These are phyloP conservation scores for Mionectes olivaceus DNA, from an alignment of 2,797 vertebrate genomes.

Conservation along the genomic window DNA sequence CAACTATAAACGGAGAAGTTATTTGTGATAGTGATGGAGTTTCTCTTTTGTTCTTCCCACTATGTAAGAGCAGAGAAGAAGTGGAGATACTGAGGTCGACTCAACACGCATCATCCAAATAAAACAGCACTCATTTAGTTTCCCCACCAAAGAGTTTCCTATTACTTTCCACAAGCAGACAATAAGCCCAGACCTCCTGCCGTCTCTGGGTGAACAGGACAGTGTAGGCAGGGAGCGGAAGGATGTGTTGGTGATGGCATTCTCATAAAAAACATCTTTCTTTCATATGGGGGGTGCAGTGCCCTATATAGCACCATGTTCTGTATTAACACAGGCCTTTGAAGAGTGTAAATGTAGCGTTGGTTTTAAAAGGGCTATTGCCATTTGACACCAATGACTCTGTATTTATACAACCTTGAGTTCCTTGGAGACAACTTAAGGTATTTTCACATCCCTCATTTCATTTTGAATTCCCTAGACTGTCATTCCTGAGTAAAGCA, in stretches of 20 bases:
- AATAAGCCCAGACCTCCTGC: background rate
- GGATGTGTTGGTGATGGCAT: background rate
- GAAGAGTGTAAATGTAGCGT: background rate
- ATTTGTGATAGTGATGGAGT: background rate
- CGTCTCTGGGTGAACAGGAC: background rate
- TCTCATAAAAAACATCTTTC: accelerated
- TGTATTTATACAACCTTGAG: background rate
- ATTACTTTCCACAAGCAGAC: background rate
- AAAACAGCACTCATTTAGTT: background rate
- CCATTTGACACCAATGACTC: background rate
- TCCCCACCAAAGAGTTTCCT: background rate
- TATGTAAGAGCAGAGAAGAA: background rate
- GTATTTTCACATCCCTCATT: conserved; percentile 29
- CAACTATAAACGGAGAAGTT: background rate
- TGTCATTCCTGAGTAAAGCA: conserved; percentile 14
- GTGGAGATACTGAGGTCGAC: background rate
- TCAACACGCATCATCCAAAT: background rate
- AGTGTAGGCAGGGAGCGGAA: background rate
- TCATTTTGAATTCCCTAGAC: background rate
- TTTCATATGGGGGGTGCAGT: background rate
- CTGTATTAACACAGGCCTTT: background rate
- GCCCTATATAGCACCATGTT: background rate
- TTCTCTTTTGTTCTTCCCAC: background rate
- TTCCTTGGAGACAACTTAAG: conserved; percentile 1
- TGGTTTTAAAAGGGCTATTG: background rate